phyloP scores from a whole-genome alignment of 2,888 invertebrate genomes.

The Melanchra persicariae region DNA sequence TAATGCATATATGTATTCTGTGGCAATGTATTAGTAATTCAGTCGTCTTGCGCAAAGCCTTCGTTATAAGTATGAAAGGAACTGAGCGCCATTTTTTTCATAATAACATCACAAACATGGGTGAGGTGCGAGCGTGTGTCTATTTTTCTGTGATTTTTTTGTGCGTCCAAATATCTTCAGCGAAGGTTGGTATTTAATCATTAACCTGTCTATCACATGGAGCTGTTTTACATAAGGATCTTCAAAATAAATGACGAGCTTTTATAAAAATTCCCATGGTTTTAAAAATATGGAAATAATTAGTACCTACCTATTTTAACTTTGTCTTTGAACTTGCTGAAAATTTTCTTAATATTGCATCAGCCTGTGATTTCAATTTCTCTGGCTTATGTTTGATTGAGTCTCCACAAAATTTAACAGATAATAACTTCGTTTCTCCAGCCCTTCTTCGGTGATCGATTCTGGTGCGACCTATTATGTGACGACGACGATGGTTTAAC shows the following conservation, averaged over 20 bases:
- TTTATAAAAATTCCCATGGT: neutral
- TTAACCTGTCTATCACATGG: neutral
- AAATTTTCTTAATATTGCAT: neutral
- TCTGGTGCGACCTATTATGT: conserved; percentile 78
- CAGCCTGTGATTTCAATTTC: neutral
- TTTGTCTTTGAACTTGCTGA: too few relatives aligned
- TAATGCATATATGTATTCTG: conserved; percentile 73
- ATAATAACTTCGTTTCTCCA: conserved; percentile 56
- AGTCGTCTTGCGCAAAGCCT: conserved; percentile 82
- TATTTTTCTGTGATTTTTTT: conserved; percentile 77
- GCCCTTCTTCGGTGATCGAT: conserved; percentile 75
- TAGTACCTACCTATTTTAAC: neutral
- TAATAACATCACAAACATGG: conserved; percentile 83
- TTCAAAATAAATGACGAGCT: neutral
- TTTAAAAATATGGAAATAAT: neutral
- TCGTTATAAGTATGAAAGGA: conserved; percentile 84
- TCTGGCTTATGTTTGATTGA: neutral
- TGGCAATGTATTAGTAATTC: conserved; percentile 79
- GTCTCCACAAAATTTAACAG: neutral
- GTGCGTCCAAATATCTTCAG: conserved; percentile 74
- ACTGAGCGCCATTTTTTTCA: conserved; percentile 77
- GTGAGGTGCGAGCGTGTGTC: conserved; percentile 77
- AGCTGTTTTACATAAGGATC: neutral
- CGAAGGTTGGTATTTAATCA: conserved; percentile 75
- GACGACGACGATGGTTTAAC: conserved; percentile 66